These are phyloP conservation scores for Ophraella communa DNA, from an alignment of 2,888 invertebrate genomes.

Conservation along the genomic window DNA sequence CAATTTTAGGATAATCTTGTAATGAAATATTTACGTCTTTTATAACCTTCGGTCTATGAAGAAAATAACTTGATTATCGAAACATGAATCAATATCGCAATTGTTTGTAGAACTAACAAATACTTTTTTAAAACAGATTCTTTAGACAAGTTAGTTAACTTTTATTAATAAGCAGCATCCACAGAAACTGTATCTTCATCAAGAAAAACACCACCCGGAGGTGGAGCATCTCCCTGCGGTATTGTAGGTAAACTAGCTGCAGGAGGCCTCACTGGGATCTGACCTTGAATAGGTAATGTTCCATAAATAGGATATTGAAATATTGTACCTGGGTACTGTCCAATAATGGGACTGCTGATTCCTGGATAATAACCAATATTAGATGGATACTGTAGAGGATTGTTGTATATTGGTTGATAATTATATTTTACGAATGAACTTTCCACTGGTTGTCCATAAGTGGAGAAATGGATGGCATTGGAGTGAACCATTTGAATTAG, in stretches of 20 bases:
- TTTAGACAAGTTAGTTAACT: neutral
- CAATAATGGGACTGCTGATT: neutral
- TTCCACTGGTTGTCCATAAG: neutral
- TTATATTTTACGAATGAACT: neutral
- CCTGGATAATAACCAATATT: neutral
- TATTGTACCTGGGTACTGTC: neutral
- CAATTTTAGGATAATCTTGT: too few relatives aligned
- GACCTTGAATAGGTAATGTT: neutral
- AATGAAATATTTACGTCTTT: too few relatives aligned
- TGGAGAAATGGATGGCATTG: neutral
- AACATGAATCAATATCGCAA: neutral
- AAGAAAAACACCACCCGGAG: neutral
- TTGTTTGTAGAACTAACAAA: neutral
- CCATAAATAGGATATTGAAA: slow-evolving; percentile 3
- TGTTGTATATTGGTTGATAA: neutral
- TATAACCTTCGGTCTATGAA: too few relatives aligned
- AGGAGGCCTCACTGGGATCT: neutral
- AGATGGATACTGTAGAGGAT: neutral
- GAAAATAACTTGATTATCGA: too few relatives aligned
- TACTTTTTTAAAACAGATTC: too few relatives aligned
- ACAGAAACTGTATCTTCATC: slow-evolving; percentile 7
- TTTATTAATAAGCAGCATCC: slow-evolving; percentile 8
- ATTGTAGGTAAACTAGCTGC: neutral
- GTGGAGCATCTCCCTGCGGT: neutral
- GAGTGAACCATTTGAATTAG: neutral